Evolutionary conservation across 1,140 invertebrate species (phyloP).

Genomic region (Trinorchestia longiramus): DNA sequence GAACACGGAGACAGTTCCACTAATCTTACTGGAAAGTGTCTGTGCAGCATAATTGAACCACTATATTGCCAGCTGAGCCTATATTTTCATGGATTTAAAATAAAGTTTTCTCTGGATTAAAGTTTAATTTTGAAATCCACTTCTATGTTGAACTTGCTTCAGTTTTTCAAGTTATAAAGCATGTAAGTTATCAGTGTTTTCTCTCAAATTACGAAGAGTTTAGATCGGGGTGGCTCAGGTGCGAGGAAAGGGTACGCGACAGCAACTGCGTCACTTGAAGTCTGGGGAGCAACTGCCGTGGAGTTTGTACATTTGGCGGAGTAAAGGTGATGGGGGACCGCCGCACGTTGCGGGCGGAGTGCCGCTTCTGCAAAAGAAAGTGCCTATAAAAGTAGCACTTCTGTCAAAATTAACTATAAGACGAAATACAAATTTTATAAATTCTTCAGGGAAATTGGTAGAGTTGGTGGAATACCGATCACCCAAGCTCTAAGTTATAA

Average conservation of each 20-base stretch:
- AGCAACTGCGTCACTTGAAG: background rate
- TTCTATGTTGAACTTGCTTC: background rate
- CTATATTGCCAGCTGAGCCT: background rate
- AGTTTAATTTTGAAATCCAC: background rate
- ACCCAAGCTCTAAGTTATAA: background rate
- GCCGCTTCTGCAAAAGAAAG: background rate
- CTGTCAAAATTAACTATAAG: background rate
- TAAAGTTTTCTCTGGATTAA: background rate
- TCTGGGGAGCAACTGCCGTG: constrained; percentile 23
- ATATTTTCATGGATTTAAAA: background rate
- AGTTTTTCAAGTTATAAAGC: background rate
- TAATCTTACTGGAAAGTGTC: background rate
- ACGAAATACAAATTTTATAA: background rate
- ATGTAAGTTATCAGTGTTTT: background rate
- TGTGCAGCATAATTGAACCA: background rate
- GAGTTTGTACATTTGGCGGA: constrained; percentile 23
- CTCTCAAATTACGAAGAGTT: background rate
- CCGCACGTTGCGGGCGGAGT: background rate
- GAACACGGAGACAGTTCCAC: background rate
- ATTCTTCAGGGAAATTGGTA: background rate
- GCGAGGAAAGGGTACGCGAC: background rate
- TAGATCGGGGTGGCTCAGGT: background rate
- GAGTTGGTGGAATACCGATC: background rate
- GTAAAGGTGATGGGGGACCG: constrained; percentile 36
- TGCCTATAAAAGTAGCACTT: background rate